Evolutionary conservation across 1,140 invertebrate genomes (phyloP).

Genomic region (Tetranychus urticae): DNA sequence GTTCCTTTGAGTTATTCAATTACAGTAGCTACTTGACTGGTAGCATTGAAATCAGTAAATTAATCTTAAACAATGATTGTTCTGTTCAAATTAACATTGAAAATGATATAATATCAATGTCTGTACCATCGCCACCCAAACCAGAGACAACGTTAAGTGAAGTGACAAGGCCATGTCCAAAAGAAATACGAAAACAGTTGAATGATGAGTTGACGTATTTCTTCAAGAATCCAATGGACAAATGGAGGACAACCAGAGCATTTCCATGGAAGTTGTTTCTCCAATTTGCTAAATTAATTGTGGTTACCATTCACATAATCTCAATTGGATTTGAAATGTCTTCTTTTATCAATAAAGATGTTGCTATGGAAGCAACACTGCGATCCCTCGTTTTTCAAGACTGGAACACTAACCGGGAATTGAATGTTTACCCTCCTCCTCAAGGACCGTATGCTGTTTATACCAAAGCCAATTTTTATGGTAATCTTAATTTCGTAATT

Average conservation of each 20-base stretch:
- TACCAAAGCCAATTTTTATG: slow-evolving; percentile 52
- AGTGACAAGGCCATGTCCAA: too few relatives aligned
- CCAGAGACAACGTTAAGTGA: too few relatives aligned
- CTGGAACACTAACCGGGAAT: slow-evolving; percentile 59
- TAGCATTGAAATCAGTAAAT: too few relatives aligned
- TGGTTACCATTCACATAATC: slow-evolving; percentile 75
- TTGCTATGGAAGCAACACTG: slow-evolving; percentile 40
- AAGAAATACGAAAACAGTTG: too few relatives aligned
- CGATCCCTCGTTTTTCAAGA: slow-evolving; percentile 57
- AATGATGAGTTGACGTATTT: slow-evolving; percentile 40
- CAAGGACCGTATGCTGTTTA: slow-evolving; percentile 76
- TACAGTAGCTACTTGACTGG: too few relatives aligned
- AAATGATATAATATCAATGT: too few relatives aligned
- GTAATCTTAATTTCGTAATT: slow-evolving; percentile 57
- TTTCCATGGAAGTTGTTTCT: slow-evolving; percentile 89
- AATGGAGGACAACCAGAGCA: slow-evolving; percentile 67
- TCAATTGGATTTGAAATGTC: slow-evolving; percentile 83
- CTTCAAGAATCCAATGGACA: slow-evolving; percentile 97
- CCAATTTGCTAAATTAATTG: slow-evolving; percentile 80
- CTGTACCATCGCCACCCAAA: too few relatives aligned
- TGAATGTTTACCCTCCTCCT: slow-evolving; percentile 74
- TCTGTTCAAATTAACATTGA: too few relatives aligned
- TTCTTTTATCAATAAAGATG: slow-evolving; percentile 12
- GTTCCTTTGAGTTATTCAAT: too few relatives aligned
- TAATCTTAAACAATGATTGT: too few relatives aligned